Conservation (phyloP, 2,888 invertebrate genomes). For the Euzophera pinguis region DNA sequence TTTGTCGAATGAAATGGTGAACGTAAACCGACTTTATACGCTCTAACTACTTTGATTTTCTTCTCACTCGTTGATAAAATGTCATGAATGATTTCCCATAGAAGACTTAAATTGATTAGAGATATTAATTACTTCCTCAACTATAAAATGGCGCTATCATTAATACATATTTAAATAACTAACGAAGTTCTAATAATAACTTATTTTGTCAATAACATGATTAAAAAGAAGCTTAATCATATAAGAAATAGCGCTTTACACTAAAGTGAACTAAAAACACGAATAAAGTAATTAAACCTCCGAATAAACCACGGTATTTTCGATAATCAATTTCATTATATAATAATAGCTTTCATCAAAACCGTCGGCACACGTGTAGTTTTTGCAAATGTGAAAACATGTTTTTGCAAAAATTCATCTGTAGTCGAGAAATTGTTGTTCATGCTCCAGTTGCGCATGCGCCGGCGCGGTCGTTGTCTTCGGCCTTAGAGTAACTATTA, state of each 20-base stretch:
- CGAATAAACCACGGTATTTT: background rate
- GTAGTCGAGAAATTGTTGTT: constrained; percentile 22
- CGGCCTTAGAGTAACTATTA: background rate
- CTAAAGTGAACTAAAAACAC: background rate
- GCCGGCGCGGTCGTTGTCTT: constrained; percentile 23
- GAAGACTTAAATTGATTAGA: background rate
- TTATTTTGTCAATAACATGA: too few relatives aligned
- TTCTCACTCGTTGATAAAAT: background rate
- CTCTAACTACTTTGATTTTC: background rate
- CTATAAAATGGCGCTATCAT: too few relatives aligned
- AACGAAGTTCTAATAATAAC: too few relatives aligned
- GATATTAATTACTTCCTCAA: too few relatives aligned
- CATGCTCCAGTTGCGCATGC: constrained; percentile 25
- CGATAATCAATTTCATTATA: constrained; percentile 15
- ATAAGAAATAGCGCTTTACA: background rate
- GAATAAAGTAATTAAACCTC: background rate
- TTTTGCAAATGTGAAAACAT: constrained; percentile 14
- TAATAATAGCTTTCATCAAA: constrained; percentile 16
- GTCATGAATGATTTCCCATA: background rate
- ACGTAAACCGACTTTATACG: background rate
- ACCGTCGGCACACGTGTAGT: background rate
- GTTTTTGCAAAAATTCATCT: constrained; percentile 20
- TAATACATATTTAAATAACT: background rate
- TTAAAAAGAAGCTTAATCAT: too few relatives aligned
- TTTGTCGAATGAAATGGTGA: background rate